Evolutionary conservation across 2,797 vertebrate species (phyloP).

Genomic region (Sarcophilus harrisii): DNA sequence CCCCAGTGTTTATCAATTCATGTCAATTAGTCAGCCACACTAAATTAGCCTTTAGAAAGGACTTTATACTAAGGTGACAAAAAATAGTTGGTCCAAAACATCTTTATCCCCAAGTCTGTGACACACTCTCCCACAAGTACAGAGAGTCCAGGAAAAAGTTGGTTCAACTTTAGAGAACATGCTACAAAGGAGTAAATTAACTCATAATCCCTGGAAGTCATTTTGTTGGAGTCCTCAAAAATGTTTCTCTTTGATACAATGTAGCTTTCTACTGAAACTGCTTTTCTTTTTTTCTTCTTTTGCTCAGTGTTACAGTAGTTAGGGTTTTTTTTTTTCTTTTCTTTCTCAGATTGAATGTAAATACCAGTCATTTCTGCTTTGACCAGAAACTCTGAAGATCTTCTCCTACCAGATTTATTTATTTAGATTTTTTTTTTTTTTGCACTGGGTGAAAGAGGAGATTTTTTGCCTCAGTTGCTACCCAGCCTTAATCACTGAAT

Average conservation of each 20-base stretch:
- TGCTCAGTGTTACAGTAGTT: too few species aligned
- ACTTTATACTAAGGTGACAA: not conserved
- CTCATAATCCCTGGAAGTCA: not conserved
- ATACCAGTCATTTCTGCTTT: too few species aligned
- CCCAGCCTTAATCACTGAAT: too few species aligned
- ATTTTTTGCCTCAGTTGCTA: too few species aligned
- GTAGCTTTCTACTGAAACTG: not conserved
- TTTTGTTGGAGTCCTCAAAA: not conserved
- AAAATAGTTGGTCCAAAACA: not conserved
- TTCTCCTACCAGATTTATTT: too few species aligned
- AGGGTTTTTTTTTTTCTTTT: too few species aligned
- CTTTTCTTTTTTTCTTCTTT: not conserved
- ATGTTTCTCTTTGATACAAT: not conserved
- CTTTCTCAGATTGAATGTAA: too few species aligned
- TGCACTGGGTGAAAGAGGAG: too few species aligned
- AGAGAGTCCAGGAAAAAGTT: not conserved
- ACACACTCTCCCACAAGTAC: not conserved
- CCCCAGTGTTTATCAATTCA: not conserved
- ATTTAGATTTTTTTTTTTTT: too few species aligned
- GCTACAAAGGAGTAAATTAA: not conserved
- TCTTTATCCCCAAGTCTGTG: too few species aligned
- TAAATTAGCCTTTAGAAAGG: not conserved
- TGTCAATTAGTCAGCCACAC: not conserved
- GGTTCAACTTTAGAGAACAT: not conserved
- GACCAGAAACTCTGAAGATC: too few species aligned